Base-by-base conservation (phyloP, 2,888 invertebrate species). In the Mimachlamys varia region DNA sequence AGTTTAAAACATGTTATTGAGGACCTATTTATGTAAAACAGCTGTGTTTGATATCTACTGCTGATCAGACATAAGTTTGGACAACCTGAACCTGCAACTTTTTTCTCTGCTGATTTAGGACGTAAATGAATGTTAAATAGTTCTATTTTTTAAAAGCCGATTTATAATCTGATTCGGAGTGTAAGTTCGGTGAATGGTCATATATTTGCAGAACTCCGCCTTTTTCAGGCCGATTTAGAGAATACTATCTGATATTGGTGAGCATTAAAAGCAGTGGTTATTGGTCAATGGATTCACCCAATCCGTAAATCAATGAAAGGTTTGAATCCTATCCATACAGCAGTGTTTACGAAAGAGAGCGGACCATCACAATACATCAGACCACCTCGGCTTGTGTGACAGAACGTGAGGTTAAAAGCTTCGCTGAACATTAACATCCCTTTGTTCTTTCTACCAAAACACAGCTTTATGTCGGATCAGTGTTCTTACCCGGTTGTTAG, bases 371-470 rank as follows among this genome's bases (percentile, higher is more conserved):
- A 76, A 76, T 76, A 76, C 33, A 76, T 76, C 33, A 76, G 27
- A 76, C 76, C 76, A 12, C 33, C 76, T 27, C 27, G 58, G 19
- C n/a, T 58, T 58, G 58, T 58, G 76, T 27, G 76, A 76, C 76
- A 76, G n/a, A 58, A 58, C n/a, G 33, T 33, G 33, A 76, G 76
- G 76, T 76, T 76, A 27, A 76, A 76, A 76, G 22, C 76, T 27
- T 76, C 33, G 13, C 33, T 76, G 17, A 22, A 76, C 76, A 76
- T 76, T 10, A 76, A 76, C 33, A 33, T 76, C 76, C 33, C 76
- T 76, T 76, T 76, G 76, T 76, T 76, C 76, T 33, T 76, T 76
- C 19, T 22, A 33, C 76, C 76, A 76, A 76, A 33, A 76, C 33
- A 33, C 27, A 12, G 76, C 76, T 27, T 27, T 27, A 12, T 76